Percentiles rank a stretch among this genome's conserved stretches.
phyloP scores from a whole-genome alignment of 2,888 invertebrate genomes.

The Odontocerum albicorne region DNA sequence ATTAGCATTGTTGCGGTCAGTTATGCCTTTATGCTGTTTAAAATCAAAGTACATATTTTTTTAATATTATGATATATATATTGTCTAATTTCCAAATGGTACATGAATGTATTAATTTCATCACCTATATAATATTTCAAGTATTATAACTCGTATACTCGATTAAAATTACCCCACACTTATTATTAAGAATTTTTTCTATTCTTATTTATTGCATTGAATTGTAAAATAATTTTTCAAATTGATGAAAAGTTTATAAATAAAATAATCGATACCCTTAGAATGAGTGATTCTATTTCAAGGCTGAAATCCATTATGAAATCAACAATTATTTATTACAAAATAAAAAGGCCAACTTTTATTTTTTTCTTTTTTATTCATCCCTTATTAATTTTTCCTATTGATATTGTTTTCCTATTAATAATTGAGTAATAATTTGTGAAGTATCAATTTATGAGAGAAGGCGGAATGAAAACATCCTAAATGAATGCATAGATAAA shows the following conservation, averaged over 20 bases:
- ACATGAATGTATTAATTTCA: constrained; percentile 5
- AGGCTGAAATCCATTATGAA: constrained; percentile 29
- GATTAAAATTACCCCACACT: constrained; percentile 3
- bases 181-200: constrained; percentile 10
- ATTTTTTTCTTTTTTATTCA: constrained; percentile 6
- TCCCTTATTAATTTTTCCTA: background rate
- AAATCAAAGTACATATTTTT: constrained; percentile 10
- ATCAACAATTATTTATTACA: constrained; percentile 26
- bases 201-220: constrained; percentile 8
- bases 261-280: constrained; percentile 8
- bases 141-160: constrained; percentile 11
- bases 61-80: constrained; percentile 10
- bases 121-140: constrained; percentile 4
- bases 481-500: too few species aligned
- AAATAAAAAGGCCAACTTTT: constrained; percentile 24
- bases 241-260: background rate
- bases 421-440: too few species aligned
- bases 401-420: background rate
- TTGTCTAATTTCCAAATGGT: background rate
- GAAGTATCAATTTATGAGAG: too few species aligned
- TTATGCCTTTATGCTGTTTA: constrained; percentile 9
- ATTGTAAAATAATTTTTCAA: constrained; percentile 7
- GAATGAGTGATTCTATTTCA: constrained; percentile 24
- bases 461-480: too few species aligned
- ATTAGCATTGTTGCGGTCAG: constrained; percentile 7